These are phyloP conservation scores for Agriopis leucophaearia DNA, from an alignment of 2,888 invertebrate species.

Conservation along the genomic window DNA sequence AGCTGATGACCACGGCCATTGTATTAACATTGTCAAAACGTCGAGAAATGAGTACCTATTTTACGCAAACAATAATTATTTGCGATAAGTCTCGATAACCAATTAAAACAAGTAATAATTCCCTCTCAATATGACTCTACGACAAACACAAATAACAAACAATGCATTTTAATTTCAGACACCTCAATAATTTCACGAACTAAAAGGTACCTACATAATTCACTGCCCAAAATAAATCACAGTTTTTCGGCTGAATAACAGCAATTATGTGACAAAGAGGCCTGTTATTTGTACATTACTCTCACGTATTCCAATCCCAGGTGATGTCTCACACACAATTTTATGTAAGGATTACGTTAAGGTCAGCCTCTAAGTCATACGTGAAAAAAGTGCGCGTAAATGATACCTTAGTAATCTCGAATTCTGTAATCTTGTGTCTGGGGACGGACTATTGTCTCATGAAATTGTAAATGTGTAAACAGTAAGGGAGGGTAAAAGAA, in stretches of 20 bases:
- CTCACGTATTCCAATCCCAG: slow-evolving; percentile 39
- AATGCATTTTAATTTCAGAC: not conserved
- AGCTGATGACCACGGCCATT: too few relatives aligned
- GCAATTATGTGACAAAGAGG: slow-evolving; percentile 33
- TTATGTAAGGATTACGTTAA: slow-evolving; percentile 28
- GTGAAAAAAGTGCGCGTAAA: slow-evolving; percentile 22
- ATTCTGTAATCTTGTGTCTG: slow-evolving; percentile 14
- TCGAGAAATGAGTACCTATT: too few relatives aligned
- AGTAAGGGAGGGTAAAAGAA: not conserved
- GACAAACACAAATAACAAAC: too few relatives aligned
- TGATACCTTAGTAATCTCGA: slow-evolving; percentile 4
- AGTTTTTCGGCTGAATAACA: slow-evolving; percentile 24
- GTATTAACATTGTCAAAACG: too few relatives aligned
- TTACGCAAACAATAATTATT: too few relatives aligned
- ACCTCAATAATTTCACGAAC: slow-evolving; percentile 4
- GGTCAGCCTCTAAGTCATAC: slow-evolving; percentile 23
- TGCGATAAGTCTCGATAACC: not conserved
- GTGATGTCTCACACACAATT: slow-evolving; percentile 36
- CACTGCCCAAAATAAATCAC: slow-evolving; percentile 24
- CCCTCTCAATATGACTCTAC: not conserved
- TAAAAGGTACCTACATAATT: not conserved
- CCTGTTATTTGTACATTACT: slow-evolving; percentile 34
- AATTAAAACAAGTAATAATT: not conserved
- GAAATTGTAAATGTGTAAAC: slow-evolving; percentile 2
- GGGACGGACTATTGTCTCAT: slow-evolving; percentile 9